Base-by-base conservation (phyloP, 2,113 vertebrate species). In the Sinocyclocheilus rhinocerous region DNA sequence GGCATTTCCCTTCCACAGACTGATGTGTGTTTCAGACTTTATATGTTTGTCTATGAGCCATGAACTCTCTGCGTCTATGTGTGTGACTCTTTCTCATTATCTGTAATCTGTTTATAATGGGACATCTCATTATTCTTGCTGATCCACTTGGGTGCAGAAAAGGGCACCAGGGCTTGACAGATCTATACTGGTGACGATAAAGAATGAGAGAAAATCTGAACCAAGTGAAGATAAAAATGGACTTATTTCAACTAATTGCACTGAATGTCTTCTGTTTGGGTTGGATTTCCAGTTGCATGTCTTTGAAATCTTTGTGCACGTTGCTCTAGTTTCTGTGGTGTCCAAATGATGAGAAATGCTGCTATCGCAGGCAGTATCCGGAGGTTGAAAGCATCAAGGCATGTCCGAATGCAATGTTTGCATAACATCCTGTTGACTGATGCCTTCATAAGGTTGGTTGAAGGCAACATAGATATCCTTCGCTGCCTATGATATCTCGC, bases 71-170 rank as follows among this genome's bases (percentile, higher is more conserved):
- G 36, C 15, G 11, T 69, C 11, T 69, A 10, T 24, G 4, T 86
- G 67, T 80, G 65, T 45, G 65, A 42, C 22, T 57, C 29, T 80
- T 79, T 65, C 65, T 80, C 42, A 85, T 78, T 85, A 80, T 70
- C n/a, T 45, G 52, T 69, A 69, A 45, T 79, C 24, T 61, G 67
- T 20, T 87, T 87, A 69, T 83, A 67, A 83, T 87, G 33, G 85
- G 69, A 81, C 85, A 72, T 70, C 78, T 87, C 70, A 81, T 83
- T 83, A 83, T 77, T 87, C 45, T 76, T 65, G 70, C 63, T 42
- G 55, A 63, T 55, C 22, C 72, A 83, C 24, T 57, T 57, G 72
- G 65, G 81, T 45, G 57, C 85, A 55, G 42, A 61, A 55, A 76
- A 75, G 20, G 73, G 70, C 79, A 77, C 42, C 61, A 4, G 29